Evolutionary conservation across 2,113 vertebrate genomes (phyloP), one percentile per base, ranked within the genome.

Genomic region (Onychostruthus taczanowskii): DNA sequence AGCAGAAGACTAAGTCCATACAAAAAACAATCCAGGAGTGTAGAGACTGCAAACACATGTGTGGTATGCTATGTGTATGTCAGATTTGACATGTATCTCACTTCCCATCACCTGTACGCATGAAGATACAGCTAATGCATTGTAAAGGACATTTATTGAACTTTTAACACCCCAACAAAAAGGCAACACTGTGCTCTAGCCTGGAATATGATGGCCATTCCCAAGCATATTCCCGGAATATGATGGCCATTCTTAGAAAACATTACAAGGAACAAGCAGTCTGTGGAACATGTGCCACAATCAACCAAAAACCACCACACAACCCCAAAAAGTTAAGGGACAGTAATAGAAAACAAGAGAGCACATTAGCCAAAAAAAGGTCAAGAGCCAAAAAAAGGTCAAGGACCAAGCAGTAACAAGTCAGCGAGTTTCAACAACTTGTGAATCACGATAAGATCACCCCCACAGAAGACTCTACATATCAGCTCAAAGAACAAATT

Each of bases 1-100:
- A 70, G 39, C 33, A 30, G 6, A 84, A 75, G n/a, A 13, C 10
- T 27, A 55, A 74, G 17, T 16, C 24, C 44, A 30, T 7, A 23
- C 30, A 24, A 82, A 50, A 43, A 78, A 2, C 0, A 4, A 35
- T 24, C 27, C 33, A 72, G 49, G 64, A 55, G 5, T 0, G 4
- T 5, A 33, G 0, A 28, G 68, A 79, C 61, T 1, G 0, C 41
- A 43, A 84, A 55, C 23, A 46, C 17, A 7, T 0, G 1, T 15
- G 16, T 56, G 19, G 27, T 37, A 33, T n/a, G 26, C 20, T 13
- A 18, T 6, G 22, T 7, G 11, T 27, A 19, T 5, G 20, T n/a
- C 33, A 66, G 27, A 63, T 56, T 14, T 70, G 13, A 49, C 26
- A 41, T 0, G 4, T n/a, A 1, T 13, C 31, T n/a, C 44, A n/a